Base-by-base conservation (phyloP, 2,888 invertebrate species). In the Drosophila tripunctata region DNA sequence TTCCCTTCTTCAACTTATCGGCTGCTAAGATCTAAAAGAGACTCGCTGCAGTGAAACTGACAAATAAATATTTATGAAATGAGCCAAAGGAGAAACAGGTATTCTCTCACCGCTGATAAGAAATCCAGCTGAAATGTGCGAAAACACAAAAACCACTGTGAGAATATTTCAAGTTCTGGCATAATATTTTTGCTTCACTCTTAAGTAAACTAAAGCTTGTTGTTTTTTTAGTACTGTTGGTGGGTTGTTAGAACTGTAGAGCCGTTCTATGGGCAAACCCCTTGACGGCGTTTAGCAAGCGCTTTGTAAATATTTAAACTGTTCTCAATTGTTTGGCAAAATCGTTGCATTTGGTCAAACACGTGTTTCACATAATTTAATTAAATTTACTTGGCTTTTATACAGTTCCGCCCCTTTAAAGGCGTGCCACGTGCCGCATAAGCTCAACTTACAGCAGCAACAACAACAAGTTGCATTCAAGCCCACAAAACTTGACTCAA, bases 351-450 rank as follows among this genome's bases (percentile, higher is more conserved):
- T 88, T 89, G 89, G 89, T 78, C 88, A 86, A 87, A 84, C 89
- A 89, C 89, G 89, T 89, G 89, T 82, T 89, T 60, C 60, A 74
- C 87, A 89, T 89, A 89, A 89, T 89, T 89, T 84, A 89, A 85
- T 85, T 85, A 88, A 85, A 89, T 89, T 89, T 89, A 86, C 87
- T 89, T 89, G 80, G 67, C 87, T 71, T 71, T 77, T 64, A 55
- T 62, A 66, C 55, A 61, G 45, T 43, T 30, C 8, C 10, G 14
- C 10, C 48, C 3, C 3, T 54, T 52, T 58, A 21, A 43, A 55
- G 45, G 58, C 40, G 15, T 17, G 87, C 71, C 83, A 78, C 87
- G 87, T 81, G 82, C 65, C 78, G 8, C 5, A 52, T 40, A 21
- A n/a, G 54, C 43, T n/a, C 44, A 52, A 24, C 44, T n/a, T n/a